Percentiles rank a stretch among this genome's conserved stretches.
These are phyloP conservation scores for Drosophila buzzatii DNA, from an alignment of 2,888 invertebrate genomes.

Conservation along the genomic window DNA sequence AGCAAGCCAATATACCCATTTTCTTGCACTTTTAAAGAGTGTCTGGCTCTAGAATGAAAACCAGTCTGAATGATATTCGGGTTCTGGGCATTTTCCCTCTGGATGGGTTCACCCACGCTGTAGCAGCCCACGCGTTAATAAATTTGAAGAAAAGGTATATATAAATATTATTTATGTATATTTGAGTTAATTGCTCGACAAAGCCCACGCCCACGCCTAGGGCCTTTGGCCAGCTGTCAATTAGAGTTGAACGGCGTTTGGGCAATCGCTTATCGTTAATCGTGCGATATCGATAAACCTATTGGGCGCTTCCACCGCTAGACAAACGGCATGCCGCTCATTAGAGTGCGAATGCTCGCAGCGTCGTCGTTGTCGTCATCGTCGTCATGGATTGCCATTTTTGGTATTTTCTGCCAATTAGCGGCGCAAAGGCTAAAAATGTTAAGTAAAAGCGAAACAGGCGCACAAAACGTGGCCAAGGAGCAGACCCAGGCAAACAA, in stretches of 20 bases:
- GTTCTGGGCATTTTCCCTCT: not conserved
- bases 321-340: slow-evolving; percentile 56
- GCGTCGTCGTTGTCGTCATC: slow-evolving; percentile 12
- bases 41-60: not conserved
- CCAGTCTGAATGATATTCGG: not conserved
- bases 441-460: slow-evolving; percentile 79
- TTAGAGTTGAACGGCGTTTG: slow-evolving; percentile 32
- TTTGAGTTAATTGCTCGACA: slow-evolving; percentile 44
- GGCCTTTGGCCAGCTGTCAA: slow-evolving; percentile 39
- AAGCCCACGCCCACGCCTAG: slow-evolving; percentile 34
- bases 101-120: slow-evolving; percentile 12
- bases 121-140: slow-evolving; percentile 12
- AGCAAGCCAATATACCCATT: not conserved
- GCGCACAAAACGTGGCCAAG: slow-evolving; percentile 72
- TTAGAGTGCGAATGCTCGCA: slow-evolving; percentile 54
- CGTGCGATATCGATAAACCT: slow-evolving; percentile 51
- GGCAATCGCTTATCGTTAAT: slow-evolving; percentile 43
- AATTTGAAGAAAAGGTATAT: slow-evolving; percentile 10
- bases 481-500: slow-evolving; percentile 52
- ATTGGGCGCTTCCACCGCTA: slow-evolving; percentile 39
- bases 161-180: slow-evolving; percentile 70
- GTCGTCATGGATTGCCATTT: slow-evolving; percentile 80
- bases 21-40: not conserved
- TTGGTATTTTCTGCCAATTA: slow-evolving; percentile 84
- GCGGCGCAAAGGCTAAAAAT: slow-evolving; percentile 80